These are phyloP conservation scores for Andrena cerasifolii DNA, from an alignment of 1,140 invertebrate genomes.

Conservation along the genomic window DNA sequence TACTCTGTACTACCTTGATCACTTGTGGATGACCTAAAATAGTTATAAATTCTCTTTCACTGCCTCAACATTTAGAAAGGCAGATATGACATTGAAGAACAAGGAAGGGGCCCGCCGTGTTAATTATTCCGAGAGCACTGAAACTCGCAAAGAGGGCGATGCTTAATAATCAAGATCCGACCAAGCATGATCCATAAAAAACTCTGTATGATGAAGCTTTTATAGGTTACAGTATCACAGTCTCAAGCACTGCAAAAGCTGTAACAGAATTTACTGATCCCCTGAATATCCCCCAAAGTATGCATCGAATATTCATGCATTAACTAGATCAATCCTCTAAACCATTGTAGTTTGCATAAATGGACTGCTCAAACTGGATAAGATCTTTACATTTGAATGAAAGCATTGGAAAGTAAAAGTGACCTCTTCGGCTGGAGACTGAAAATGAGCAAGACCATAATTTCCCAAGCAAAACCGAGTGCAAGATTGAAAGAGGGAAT, in stretches of 20 bases:
- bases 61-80: neutral
- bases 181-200: neutral
- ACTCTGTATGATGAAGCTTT: neutral
- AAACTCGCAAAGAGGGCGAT: neutral
- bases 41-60: conserved; percentile 30
- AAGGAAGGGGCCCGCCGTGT: no score
- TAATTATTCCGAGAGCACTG: neutral
- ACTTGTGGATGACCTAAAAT: conserved; percentile 85
- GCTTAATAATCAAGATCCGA: neutral
- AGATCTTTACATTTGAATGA: neutral
- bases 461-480: neutral
- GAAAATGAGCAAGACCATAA: neutral
- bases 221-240: neutral
- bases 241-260: neutral
- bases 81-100: conserved; percentile 3
- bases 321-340: neutral
- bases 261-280: neutral
- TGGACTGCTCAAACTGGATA: neutral
- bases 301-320: neutral
- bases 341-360: neutral
- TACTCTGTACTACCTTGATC: conserved; percentile 85
- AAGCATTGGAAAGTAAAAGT: conserved; percentile 2
- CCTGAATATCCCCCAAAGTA: neutral
- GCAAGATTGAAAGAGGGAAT: neutral
- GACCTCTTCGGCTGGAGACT: neutral